A percentile compares a stretch with the other conserved stretches of the same genome.
Evolutionary conservation across 2,113 vertebrate species (phyloP).

Genomic region (Rhinolophus ferrumequinum): DNA sequence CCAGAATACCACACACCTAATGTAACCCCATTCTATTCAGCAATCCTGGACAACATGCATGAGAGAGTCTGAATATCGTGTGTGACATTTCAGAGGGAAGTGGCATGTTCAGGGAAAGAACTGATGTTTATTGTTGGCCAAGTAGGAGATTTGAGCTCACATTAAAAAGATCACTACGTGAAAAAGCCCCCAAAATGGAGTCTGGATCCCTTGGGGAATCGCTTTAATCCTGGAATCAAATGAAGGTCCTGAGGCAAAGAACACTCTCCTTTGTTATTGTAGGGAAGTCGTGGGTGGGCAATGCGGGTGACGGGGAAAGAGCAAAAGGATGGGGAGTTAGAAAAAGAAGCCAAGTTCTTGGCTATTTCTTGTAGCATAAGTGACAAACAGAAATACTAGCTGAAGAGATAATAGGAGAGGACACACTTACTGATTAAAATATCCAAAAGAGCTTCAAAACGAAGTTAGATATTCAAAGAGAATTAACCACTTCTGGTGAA

Average conservation of each 20-base stretch:
- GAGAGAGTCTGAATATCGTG: background rate
- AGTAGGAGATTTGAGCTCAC: constrained; percentile 5
- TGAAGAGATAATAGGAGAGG: background rate
- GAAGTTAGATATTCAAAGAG: background rate
- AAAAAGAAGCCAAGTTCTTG: background rate
- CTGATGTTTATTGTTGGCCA: background rate
- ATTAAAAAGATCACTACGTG: background rate
- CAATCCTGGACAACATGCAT: background rate
- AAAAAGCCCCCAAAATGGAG: background rate
- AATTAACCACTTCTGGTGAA: background rate
- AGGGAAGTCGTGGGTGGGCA: background rate
- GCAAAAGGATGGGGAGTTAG: background rate
- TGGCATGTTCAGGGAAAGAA: background rate
- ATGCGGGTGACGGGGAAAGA: background rate
- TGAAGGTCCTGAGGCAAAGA: constrained; percentile 19
- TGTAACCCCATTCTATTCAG: background rate
- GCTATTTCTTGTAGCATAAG: background rate
- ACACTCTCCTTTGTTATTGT: background rate
- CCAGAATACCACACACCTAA: background rate
- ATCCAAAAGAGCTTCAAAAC: background rate
- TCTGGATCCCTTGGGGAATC: background rate
- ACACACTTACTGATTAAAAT: background rate
- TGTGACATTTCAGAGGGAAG: background rate
- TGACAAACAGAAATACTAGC: background rate
- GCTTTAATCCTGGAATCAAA: constrained; percentile 42